Percentiles rank a stretch among this genome's conserved stretches.
Conservation (phyloP, 2,888 invertebrate species). For the Petrolisthes cinctipes region DNA sequence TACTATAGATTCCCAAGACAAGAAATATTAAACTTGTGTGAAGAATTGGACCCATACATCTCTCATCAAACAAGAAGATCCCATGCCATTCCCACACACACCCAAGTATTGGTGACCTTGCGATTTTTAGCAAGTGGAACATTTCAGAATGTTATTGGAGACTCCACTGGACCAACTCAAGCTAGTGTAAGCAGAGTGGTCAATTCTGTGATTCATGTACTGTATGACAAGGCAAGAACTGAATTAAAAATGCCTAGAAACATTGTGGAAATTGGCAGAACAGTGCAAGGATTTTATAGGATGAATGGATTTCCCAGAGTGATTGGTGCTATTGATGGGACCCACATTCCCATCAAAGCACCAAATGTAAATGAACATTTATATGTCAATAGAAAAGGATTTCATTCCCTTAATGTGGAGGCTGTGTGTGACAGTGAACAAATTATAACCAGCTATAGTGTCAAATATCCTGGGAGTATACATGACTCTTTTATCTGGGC, state of each 20-base stretch:
- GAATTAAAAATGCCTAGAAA: no score
- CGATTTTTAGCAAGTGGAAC: slow-evolving; percentile 25
- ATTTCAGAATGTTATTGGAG: slow-evolving; percentile 12
- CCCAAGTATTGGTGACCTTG: slow-evolving; percentile 15
- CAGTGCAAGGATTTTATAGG: no score
- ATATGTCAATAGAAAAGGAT: slow-evolving; percentile 66
- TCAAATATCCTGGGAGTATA: no score
- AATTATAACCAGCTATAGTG: slow-evolving; percentile 61
- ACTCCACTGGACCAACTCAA: slow-evolving; percentile 17
- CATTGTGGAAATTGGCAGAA: no score
- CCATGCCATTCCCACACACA: slow-evolving; percentile 25
- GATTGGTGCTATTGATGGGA: slow-evolving; percentile 66
- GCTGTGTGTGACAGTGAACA: slow-evolving; percentile 58
- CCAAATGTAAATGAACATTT: slow-evolving; percentile 51
- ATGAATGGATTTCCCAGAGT: slow-evolving; percentile 65
- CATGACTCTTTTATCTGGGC: slow-evolving; percentile 66
- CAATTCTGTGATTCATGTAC: neutral
- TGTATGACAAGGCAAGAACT: no score
- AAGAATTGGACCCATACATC: neutral
- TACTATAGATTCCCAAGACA: slow-evolving; percentile 29
- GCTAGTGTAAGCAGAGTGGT: slow-evolving; percentile 20
- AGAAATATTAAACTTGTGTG: slow-evolving; percentile 22
- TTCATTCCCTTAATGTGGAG: slow-evolving; percentile 66
- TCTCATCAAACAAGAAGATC: no score
- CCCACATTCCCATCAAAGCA: slow-evolving; percentile 66